Evolutionary conservation across 23 tunicate genomes (phyloP).

Genomic region (Oikopleura albicans): DNA sequence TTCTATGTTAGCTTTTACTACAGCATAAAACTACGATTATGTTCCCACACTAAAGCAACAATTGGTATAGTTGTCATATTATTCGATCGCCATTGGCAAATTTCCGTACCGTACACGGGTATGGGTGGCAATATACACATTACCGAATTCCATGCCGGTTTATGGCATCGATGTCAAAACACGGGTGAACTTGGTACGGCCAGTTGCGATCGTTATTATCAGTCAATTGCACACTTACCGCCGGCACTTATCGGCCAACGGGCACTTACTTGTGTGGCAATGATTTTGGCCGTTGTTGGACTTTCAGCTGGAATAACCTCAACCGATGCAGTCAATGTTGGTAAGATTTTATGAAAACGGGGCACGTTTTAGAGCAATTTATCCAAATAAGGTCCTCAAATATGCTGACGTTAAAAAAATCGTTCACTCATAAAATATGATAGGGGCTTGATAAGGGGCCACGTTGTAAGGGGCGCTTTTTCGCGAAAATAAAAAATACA

Average conservation of each 20-base stretch:
- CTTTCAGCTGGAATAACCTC: background rate
- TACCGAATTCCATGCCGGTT: background rate
- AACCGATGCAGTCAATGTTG: background rate
- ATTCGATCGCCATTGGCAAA: slow-evolving; percentile 12
- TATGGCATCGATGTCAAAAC: background rate
- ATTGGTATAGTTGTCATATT: background rate
- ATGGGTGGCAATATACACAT: background rate
- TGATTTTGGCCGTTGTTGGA: background rate
- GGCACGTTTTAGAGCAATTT: no score
- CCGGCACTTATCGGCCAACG: background rate
- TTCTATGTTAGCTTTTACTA: no score
- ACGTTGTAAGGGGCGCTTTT: no score
- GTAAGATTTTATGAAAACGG: no score
- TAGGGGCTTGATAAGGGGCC: no score
- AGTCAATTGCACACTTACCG: background rate
- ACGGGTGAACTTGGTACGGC: background rate
- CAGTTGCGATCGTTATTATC: background rate
- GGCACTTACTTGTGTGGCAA: background rate
- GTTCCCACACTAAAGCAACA: no score
- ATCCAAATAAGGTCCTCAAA: no score
- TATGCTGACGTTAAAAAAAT: no score
- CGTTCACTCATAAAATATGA: no score
- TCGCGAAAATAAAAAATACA: no score
- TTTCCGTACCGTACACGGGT: background rate
- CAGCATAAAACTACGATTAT: no score